phyloP scores from a whole-genome alignment of 1,140 invertebrate species.

The Leptonema lineaticorne region DNA sequence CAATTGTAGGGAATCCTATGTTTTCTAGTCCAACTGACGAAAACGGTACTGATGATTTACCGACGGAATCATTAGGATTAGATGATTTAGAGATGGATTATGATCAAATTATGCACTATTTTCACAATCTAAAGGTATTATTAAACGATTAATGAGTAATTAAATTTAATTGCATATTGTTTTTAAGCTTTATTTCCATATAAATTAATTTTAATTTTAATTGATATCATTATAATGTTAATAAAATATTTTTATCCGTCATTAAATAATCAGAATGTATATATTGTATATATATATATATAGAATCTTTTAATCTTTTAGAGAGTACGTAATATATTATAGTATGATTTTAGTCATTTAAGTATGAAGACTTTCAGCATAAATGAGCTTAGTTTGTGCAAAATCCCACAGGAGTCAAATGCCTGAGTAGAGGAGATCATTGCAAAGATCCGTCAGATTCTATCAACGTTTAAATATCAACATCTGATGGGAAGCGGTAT shows the following conservation, averaged over 20 bases:
- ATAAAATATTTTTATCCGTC: not conserved
- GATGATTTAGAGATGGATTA: slow-evolving; percentile 92
- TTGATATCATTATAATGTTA: not conserved
- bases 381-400: slow-evolving; percentile 41
- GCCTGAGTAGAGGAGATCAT: slow-evolving; percentile 77
- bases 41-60: slow-evolving; percentile 43
- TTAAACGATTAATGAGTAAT: slow-evolving; percentile 44
- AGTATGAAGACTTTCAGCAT: slow-evolving; percentile 37
- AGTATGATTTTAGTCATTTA: slow-evolving; percentile 27
- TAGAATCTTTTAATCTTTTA: not conserved
- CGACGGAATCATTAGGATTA: slow-evolving; percentile 62
- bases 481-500: slow-evolving; percentile 49
- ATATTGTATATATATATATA: too few relatives aligned
- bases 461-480: slow-evolving; percentile 71
- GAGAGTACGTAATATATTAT: not conserved
- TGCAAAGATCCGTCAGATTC: slow-evolving; percentile 73
- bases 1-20: slow-evolving; percentile 86
- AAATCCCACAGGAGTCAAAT: slow-evolving; percentile 65
- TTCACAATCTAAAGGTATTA: slow-evolving; percentile 93
- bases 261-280: too few relatives aligned
- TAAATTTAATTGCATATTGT: not conserved
- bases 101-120: slow-evolving; percentile 96
- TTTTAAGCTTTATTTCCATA: not conserved
- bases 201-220: not conserved
- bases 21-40: slow-evolving; percentile 59